Conservation (phyloP, 2,888 invertebrate species). For the Xestobium rufovillosum region DNA sequence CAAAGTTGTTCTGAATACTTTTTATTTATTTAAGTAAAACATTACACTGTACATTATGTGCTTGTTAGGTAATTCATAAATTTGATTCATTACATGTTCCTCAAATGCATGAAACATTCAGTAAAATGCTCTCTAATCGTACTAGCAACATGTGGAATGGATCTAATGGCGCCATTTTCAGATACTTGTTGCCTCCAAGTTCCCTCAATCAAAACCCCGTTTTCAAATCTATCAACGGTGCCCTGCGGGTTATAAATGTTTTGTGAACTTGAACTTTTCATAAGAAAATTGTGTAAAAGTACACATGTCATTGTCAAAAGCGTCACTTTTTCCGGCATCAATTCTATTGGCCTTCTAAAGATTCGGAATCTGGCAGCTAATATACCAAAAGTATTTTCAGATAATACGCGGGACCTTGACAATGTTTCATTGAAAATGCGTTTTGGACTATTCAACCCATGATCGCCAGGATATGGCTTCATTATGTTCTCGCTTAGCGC, state of each 20-base stretch:
- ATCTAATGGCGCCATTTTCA: slow-evolving; percentile 5
- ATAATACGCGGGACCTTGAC: slow-evolving; percentile 7
- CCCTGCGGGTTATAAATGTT: background rate
- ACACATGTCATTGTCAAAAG: slow-evolving; percentile 26
- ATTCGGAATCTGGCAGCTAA: slow-evolving; percentile 10
- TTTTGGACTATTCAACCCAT: slow-evolving; percentile 19
- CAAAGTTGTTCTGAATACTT: no score
- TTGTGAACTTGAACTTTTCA: slow-evolving; percentile 7
- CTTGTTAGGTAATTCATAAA: no score
- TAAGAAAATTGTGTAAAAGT: slow-evolving; percentile 11
- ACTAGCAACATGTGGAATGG: slow-evolving; percentile 7
- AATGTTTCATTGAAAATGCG: slow-evolving; percentile 12
- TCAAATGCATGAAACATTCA: slow-evolving; percentile 10
- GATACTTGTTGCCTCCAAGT: no score
- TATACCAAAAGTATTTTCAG: slow-evolving; percentile 14
- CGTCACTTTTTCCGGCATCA: slow-evolving; percentile 26
- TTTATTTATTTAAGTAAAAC: no score
- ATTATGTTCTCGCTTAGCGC: slow-evolving; percentile 28
- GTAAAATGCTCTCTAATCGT: slow-evolving; percentile 9
- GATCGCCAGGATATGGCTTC: slow-evolving; percentile 30
- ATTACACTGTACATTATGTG: no score
- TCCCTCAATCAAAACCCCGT: no score
- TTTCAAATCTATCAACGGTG: background rate
- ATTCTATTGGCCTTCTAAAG: slow-evolving; percentile 17
- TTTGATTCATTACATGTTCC: background rate